Evolutionary conservation across 2,797 vertebrate species (phyloP), one percentile per base, ranked within the genome.

Genomic region (Arrhamphus sclerolepis): DNA sequence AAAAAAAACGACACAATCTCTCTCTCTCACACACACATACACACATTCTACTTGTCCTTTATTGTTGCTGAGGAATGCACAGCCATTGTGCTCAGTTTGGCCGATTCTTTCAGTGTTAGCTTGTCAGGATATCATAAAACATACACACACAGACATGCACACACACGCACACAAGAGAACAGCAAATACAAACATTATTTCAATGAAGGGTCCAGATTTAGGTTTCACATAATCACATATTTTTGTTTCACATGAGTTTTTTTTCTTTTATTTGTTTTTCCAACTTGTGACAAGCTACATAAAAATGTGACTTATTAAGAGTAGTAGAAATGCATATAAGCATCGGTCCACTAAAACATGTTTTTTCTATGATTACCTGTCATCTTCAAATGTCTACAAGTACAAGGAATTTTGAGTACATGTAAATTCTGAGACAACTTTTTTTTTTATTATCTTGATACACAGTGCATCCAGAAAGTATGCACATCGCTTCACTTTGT

Each of bases 131-230:
- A 52, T 78, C 70, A 84, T 66, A 75, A 67, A 69, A 62, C 51
- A 60, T 39, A 49, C n/a, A n/a, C n/a, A n/a, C n/a, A n/a, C n/a
- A n/a, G n/a, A n/a, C n/a, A n/a, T n/a, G n/a, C n/a, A n/a, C n/a
- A n/a, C n/a, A n/a, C n/a, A n/a, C n/a, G n/a, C n/a, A n/a, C n/a
- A n/a, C n/a, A n/a, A n/a, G 76, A 53, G 73, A 78, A 83, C 62
- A 52, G 70, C 74, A 80, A 80, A 86, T 84, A 66, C 79, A 87
- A 86, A 89, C 82, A 87, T 88, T 44, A 81, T 86, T 86, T 86
- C 65, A 78, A 63, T 75, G 62, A n/a, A 70, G 79, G 74, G 66
- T 62, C 79, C 73, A 75, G 72, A 71, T 83, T 83, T 77, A 64
- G 57, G 78, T 7, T 9, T 29, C 6, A 29, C 8, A 29, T 87